Percentiles rank a stretch among this genome's conserved stretches.
Conservation (phyloP, 37 sponge, comb jelly and placozoan species). For the Axinella damicornis region DNA sequence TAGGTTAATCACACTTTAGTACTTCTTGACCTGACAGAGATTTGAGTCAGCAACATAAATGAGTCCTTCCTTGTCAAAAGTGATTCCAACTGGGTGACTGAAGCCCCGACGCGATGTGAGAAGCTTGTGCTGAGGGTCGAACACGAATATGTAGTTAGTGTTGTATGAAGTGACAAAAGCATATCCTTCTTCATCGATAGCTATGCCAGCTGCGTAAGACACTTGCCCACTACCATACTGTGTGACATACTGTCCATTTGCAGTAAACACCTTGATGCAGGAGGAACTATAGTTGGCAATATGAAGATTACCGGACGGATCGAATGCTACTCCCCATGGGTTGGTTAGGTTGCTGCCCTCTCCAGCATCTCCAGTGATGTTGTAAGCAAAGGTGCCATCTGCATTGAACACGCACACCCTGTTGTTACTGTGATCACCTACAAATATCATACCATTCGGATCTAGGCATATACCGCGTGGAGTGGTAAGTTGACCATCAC, state of each 20-base stretch:
- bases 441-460: conserved; percentile 21
- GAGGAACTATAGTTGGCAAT: conserved; percentile 19
- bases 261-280: conserved; percentile 32
- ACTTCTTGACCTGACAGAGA: neutral
- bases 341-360: conserved; percentile 2
- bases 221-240: conserved; percentile 33
- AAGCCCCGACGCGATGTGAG: neutral
- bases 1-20: neutral
- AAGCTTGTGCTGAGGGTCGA: conserved; percentile 1
- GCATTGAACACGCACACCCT: conserved; percentile 22
- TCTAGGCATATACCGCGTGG: conserved; percentile 50
- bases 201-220: conserved; percentile 31
- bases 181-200: conserved; percentile 57
- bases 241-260: conserved; percentile 7
- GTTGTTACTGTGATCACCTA: conserved; percentile 18
- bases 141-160: neutral
- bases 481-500: conserved; percentile 17
- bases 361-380: neutral
- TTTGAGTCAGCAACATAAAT: conserved; percentile 3
- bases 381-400: conserved; percentile 30
- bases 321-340: conserved; percentile 68
- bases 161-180: conserved; percentile 23
- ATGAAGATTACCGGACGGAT: conserved; percentile 37
- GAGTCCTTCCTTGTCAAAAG: conserved; percentile 7
- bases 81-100: neutral